Base-by-base conservation (phyloP, 2,888 invertebrate species). In the Amphipoea oculea region DNA sequence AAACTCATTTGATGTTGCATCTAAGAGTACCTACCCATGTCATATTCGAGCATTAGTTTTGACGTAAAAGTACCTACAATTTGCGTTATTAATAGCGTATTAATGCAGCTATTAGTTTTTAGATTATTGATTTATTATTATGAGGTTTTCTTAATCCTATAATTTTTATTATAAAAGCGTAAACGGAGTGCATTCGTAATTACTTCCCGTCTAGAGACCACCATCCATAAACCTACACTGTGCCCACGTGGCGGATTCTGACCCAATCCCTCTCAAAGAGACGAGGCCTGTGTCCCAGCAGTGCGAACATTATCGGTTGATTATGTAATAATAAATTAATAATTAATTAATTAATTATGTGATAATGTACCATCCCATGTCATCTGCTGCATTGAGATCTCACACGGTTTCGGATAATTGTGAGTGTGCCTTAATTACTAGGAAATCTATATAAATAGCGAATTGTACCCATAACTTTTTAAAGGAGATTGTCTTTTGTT, bases 71-170 rank as follows among this genome's bases (percentile, higher is more conserved):
- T 29, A 54, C 23, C 17, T 36, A 29, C 14, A 45, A 48, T 40
- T 54, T 40, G 2, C 51, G 4, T 69, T 63, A 81, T 60, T 51
- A 74, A 69, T 63, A n/a, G 2, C 29, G 51, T 57, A 60, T 51
- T 81, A 60, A 81, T 70, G 11, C 48, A 69, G 23, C 40, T 40
- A 51, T 60, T 48, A 0, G 29, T 51, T 48, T 72, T 60, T n/a
- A 0, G 20, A n/a, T n/a, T 42, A 54, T 67, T 68, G 23, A 72
- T 82, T 72, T 60, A 82, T 77, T 20, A 48, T 51, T 36, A 65
- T n/a, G 7, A 68, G 36, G 17, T 63, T 69, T 57, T 42, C 5
- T 51, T 82, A 12, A 51, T 42, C 3, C 9, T 11, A 23, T n/a
- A 0, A 73, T 73, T 72, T 69, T 65, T n/a, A 23, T 36, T 45